phyloP scores from a whole-genome alignment of 2,797 vertebrate species.

The Typhlichthys subterraneus region DNA sequence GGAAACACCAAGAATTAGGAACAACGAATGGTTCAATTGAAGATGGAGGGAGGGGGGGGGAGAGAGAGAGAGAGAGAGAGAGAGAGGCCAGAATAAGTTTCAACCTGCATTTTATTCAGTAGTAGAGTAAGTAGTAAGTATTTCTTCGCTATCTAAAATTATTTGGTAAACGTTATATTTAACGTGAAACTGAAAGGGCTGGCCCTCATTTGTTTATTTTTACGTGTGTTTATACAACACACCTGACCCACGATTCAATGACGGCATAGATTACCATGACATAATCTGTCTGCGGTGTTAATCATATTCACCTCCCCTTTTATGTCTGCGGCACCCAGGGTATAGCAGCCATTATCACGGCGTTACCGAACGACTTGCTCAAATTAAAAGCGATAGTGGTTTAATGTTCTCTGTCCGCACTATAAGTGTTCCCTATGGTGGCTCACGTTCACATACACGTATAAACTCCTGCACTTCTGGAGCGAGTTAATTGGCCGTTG shows the following conservation, averaged over 20 bases:
- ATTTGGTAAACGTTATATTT: conserved; percentile 14
- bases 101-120: conserved; percentile 11
- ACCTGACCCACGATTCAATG: too few relatives aligned
- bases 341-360: conserved; percentile 18
- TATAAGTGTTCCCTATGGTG: conserved; percentile 39
- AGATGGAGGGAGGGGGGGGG: conserved; percentile 22
- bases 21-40: neutral
- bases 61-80: neutral
- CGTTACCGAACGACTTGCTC: conserved; percentile 31
- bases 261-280: too few relatives aligned
- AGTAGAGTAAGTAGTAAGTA: neutral
- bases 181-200: neutral
- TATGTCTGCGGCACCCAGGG: conserved; percentile 9
- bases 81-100: conserved; percentile 1
- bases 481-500: conserved; percentile 61
- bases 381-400: conserved; percentile 65
- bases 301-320: conserved; percentile 20
- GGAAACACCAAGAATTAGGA: conserved; percentile 35
- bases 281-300: conserved; percentile 5
- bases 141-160: conserved; percentile 17
- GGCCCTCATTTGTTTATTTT: too few relatives aligned
- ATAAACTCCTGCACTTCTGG: conserved; percentile 42
- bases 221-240: too few relatives aligned
- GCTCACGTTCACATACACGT: conserved; percentile 33
- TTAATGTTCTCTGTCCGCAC: conserved; percentile 57